Conservation (phyloP, 2,888 invertebrate genomes). For the Prosopocoilus inquinatus region DNA sequence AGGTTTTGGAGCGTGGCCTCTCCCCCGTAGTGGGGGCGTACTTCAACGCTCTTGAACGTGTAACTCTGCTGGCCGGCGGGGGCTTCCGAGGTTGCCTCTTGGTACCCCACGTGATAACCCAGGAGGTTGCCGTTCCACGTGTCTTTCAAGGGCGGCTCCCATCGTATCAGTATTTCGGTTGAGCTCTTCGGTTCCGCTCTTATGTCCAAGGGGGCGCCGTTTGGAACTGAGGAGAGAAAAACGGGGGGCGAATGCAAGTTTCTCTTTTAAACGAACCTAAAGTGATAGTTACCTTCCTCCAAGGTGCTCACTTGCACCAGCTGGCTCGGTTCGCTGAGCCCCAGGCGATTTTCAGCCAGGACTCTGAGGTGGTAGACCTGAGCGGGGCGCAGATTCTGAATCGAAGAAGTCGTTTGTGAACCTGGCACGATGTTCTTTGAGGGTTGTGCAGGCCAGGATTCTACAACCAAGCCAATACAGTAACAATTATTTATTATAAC, state of each 20-base stretch:
- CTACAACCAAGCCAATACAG: slow-evolving; percentile 46
- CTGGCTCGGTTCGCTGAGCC: slow-evolving; percentile 84
- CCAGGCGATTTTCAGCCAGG: slow-evolving; percentile 85
- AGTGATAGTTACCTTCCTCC: slow-evolving; percentile 67
- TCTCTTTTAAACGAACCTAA: background rate
- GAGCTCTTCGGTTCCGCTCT: slow-evolving; percentile 82
- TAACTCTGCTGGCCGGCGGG: slow-evolving; percentile 56
- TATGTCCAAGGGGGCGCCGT: slow-evolving; percentile 78
- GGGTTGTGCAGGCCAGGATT: slow-evolving; percentile 80
- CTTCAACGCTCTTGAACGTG: slow-evolving; percentile 74
- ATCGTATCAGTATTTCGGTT: slow-evolving; percentile 78
- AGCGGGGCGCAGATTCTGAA: slow-evolving; percentile 80
- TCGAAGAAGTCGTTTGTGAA: slow-evolving; percentile 76
- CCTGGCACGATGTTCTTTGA: slow-evolving; percentile 80
- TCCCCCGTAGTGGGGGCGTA: slow-evolving; percentile 69
- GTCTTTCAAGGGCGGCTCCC: slow-evolving; percentile 85
- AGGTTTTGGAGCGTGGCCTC: slow-evolving; percentile 68
- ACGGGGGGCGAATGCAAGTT: background rate
- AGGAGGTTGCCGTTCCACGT: slow-evolving; percentile 85
- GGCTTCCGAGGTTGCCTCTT: slow-evolving; percentile 56
- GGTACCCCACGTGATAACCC: slow-evolving; percentile 85
- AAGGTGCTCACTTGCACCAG: slow-evolving; percentile 82
- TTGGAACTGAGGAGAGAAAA: slow-evolving; percentile 62
- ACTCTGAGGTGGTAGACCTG: slow-evolving; percentile 86
- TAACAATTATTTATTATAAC: no score